Evolutionary conservation across 2,797 vertebrate species (phyloP).

Genomic region (Cuniculus paca): DNA sequence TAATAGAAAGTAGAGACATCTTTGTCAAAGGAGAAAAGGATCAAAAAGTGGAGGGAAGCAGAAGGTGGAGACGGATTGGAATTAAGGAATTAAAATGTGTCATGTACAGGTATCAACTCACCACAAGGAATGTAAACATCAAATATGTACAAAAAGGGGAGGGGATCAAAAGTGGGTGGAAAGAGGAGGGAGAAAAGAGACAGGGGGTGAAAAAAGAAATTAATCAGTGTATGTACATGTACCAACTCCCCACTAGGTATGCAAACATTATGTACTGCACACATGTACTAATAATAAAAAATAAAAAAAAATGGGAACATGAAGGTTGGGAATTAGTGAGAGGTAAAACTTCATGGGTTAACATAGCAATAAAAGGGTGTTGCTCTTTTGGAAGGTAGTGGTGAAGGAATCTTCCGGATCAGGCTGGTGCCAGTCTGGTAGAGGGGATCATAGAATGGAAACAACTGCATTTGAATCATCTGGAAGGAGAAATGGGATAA

Average conservation of each 20-base stretch:
- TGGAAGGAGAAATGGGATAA: not conserved
- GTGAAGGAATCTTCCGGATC: constrained; percentile 20
- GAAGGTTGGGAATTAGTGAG: not conserved
- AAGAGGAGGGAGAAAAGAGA: not conserved
- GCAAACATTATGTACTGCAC: not conserved
- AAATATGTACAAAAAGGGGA: not conserved
- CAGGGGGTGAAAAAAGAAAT: not conserved
- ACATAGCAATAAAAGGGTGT: not conserved
- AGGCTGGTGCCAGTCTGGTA: not conserved
- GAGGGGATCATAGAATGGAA: not conserved
- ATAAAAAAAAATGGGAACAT: not conserved
- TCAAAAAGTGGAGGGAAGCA: not conserved
- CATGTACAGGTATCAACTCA: not conserved
- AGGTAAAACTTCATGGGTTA: not conserved
- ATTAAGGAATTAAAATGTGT: not conserved
- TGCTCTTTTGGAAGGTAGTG: not conserved
- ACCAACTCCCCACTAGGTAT: not conserved
- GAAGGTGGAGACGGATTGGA: not conserved
- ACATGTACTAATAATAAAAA: not conserved
- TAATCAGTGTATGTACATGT: not conserved
- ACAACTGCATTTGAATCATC: not conserved
- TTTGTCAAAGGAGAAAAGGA: not conserved
- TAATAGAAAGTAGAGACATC: not conserved
- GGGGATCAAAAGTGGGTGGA: not conserved
- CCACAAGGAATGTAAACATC: not conserved